Base-by-base conservation (phyloP, 2,113 vertebrate species). In the Atrichornis clamosus region DNA sequence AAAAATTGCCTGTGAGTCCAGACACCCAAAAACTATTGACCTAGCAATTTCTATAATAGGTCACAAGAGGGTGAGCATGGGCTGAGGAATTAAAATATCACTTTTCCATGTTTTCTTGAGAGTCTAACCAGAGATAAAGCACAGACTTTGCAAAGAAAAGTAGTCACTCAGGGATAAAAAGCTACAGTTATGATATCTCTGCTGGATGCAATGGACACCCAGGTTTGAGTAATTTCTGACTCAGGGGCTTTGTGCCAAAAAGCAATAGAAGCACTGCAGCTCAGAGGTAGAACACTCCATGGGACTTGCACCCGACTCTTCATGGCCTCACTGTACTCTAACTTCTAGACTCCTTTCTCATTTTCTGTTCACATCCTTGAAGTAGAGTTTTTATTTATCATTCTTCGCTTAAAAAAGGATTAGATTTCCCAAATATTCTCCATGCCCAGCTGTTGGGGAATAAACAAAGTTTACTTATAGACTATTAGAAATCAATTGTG, bases 21-120 rank as follows among this genome's bases (percentile, higher is more conserved):
- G 56, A 55, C 33, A 67, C 35, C 5, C 35, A 30, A 47, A 60
- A 84, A 84, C 70, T n/a, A n/a, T n/a, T 13, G 3, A 24, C 23
- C 41, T 0, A 35, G 16, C 0, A 0, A 44, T 49, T 32, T 49
- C 41, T 72, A 1, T 19, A 70, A 39, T 4, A 46, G 33, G 52
- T 76, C 47, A 80, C 63, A 80, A 55, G 12, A 17, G 39, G 41
- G 12, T 9, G 21, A 75, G 49, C 3, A 2, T 15, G 19, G 35
- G 33, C 28, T 35, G 50, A 22, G 75, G 35, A 67, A 55, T 7
- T 18, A 53, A 64, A 60, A 65, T 39, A 28, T 12, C 3, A 2
- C 41, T 75, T 60, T 35, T 70, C 22, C 19, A 3, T 46, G 13
- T 81, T 62, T 63, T 72, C 52, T 62, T 56, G 11, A 41, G 41